These are phyloP conservation scores for Pluvianellus socialis DNA, from an alignment of 2,113 vertebrate species.

Conservation along the genomic window DNA sequence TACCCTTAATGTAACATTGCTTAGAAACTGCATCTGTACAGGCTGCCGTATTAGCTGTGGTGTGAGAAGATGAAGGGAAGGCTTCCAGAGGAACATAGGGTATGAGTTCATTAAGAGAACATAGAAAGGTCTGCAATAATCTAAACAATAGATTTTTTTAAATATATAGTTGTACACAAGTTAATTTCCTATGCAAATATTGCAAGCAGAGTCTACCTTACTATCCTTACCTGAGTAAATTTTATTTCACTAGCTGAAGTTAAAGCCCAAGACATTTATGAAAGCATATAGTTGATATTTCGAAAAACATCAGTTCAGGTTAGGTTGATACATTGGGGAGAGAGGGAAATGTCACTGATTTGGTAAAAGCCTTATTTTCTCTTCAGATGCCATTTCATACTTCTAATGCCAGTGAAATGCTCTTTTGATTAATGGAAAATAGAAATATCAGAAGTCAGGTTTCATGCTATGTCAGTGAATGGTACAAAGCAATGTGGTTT, in stretches of 20 bases:
- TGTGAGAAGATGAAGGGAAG: neutral
- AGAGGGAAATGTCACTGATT: neutral
- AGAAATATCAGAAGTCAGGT: neutral
- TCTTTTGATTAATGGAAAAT: neutral
- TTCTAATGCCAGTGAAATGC: neutral
- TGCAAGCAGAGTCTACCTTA: neutral
- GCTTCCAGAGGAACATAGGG: neutral
- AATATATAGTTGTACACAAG: neutral
- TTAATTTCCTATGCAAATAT: neutral
- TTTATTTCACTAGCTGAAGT: neutral
- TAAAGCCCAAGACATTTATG: neutral
- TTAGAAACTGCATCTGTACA: neutral
- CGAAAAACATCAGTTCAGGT: neutral
- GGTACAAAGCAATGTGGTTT: neutral
- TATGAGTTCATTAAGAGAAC: neutral
- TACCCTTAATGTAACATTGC: neutral
- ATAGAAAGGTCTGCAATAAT: neutral
- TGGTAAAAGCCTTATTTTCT: neutral
- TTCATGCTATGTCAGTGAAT: neutral
- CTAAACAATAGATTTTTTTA: neutral
- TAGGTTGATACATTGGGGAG: neutral
- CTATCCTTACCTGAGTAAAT: neutral
- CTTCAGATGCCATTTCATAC: neutral
- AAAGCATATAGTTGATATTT: neutral
- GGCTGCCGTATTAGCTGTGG: neutral